Base-by-base conservation (phyloP, 2,888 invertebrate species). In the Elegia similella region DNA sequence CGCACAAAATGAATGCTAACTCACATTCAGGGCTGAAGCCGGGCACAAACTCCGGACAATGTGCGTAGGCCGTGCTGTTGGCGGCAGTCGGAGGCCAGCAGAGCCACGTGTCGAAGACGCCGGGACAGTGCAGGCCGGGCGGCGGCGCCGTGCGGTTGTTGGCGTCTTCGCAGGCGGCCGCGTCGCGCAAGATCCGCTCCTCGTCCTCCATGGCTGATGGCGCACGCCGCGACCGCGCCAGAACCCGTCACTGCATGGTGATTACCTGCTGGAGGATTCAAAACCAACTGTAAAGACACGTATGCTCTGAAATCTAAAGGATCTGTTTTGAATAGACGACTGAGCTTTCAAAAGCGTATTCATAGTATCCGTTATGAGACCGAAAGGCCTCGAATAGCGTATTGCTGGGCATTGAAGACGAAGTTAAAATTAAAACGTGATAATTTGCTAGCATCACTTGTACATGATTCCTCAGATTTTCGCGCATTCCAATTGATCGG, bases 51-150 rank as follows among this genome's bases (percentile, higher is more conserved):
- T 82, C 92, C n/a, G 96, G 96, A 78, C 96, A 96, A 59, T 88
- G 91, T 64, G 93, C 93, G 81, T 86, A 93, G 42, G 95, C 96
- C 57, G 93, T 92, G 66, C 86, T 76, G 69, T 95, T 96, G 70
- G 94, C 92, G 42, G 92, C 88, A 12, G 97, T 96, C 88, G 94
- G 93, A 62, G 95, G 95, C 93, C 94, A 94, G 81, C 97, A 97
- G 29, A 95, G 93, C 96, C 96, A 97, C 54, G 95, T 94, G 86
- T 97, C 97, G 88, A 95, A 97, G 30, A 95, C 94, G 64, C 95
- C 94, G 48, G 92, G 92, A 81, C 96, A 96, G 84, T 93, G 94
- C 47, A 88, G 68, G 17, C 90, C 95, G 94, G 88, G 30, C 2
- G 78, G 84, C 44, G 81, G 82, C 16, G 60, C 61, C 57, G 77